These are phyloP conservation scores for Mus caroli DNA, from an alignment of 2,797 vertebrate species.

Conservation along the genomic window DNA sequence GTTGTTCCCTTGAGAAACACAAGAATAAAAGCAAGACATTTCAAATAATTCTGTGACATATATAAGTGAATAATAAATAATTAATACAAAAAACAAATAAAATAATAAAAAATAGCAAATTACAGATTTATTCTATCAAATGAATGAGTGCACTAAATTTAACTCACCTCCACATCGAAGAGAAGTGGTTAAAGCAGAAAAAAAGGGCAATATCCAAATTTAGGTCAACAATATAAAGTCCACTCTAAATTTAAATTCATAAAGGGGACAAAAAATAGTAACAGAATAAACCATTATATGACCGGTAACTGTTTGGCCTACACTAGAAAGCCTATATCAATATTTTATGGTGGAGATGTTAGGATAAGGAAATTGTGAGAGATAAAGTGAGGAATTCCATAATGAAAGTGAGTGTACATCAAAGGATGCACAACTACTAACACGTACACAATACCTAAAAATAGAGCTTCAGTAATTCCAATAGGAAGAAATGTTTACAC, in stretches of 20 bases:
- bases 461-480: slow-evolving; percentile 11
- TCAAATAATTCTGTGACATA: slow-evolving; percentile 15
- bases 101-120: neutral
- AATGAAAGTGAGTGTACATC: neutral
- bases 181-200: neutral
- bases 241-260: slow-evolving; percentile 36
- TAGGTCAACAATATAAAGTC: neutral
- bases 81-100: neutral
- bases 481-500: neutral
- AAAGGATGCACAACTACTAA: neutral
- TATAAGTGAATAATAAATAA: slow-evolving; percentile 17
- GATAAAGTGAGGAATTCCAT: neutral
- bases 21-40: slow-evolving; percentile 37
- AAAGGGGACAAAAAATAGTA: neutral
- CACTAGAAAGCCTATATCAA: neutral
- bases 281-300: neutral
- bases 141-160: neutral
- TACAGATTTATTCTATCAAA: neutral
- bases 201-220: slow-evolving; percentile 3
- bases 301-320: neutral
- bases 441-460: neutral
- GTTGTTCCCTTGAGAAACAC: neutral
- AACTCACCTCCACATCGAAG: neutral
- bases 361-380: neutral
- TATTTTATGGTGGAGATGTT: neutral